Evolutionary conservation across 2,113 vertebrate genomes (phyloP).

Genomic region (Microcebus lehilahytsara): DNA sequence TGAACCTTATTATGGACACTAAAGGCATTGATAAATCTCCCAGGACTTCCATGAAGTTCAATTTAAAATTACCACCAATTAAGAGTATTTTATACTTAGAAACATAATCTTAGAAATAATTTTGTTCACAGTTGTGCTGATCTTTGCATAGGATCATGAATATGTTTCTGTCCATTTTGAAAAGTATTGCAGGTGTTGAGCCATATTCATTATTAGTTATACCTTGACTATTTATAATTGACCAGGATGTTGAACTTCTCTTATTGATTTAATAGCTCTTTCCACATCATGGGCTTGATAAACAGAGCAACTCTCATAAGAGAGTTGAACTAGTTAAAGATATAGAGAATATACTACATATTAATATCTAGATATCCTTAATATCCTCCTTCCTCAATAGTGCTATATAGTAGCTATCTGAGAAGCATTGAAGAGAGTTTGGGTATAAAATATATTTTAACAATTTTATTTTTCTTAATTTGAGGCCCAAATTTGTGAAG

Average conservation of each 20-base stretch:
- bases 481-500: background rate
- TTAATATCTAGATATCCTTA: background rate
- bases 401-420: background rate
- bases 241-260: background rate
- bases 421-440: background rate
- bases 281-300: background rate
- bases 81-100: slow-evolving; percentile 9
- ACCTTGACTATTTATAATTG: background rate
- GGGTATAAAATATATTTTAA: background rate
- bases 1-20: background rate
- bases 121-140: background rate
- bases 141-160: background rate
- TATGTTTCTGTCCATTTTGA: background rate
- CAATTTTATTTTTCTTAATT: slow-evolving; percentile 23
- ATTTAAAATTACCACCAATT: slow-evolving; percentile 26
- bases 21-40: background rate
- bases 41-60: background rate
- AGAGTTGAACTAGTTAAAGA: background rate
- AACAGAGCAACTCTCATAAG: background rate
- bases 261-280: background rate
- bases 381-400: background rate
- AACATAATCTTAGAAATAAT: background rate
- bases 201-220: background rate
- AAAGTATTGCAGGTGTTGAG: background rate
- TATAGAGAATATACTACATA: background rate